These are phyloP conservation scores for Conus canariensis DNA, from an alignment of 2,888 invertebrate genomes.

Conservation along the genomic window DNA sequence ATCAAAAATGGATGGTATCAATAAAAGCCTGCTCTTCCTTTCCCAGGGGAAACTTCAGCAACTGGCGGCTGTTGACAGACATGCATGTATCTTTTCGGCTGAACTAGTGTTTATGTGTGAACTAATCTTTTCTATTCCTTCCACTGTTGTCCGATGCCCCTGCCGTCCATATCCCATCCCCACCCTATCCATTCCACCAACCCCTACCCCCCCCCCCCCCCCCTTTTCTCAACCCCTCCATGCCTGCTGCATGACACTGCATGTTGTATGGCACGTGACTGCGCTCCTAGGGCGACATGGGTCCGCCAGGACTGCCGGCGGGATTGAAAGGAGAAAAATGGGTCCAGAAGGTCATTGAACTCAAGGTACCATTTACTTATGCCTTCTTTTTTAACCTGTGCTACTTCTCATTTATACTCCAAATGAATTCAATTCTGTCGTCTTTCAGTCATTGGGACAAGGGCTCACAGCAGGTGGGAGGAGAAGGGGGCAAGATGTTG, in stretches of 20 bases:
- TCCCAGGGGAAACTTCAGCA: not conserved
- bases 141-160: not conserved
- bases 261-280: slow-evolving; percentile 9
- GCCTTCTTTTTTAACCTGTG: not conserved
- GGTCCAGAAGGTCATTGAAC: slow-evolving; percentile 56
- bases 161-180: not conserved
- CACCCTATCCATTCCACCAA: not conserved
- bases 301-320: slow-evolving; percentile 69
- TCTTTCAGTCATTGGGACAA: too few relatives aligned
- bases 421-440: too few relatives aligned
- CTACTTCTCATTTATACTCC: too few relatives aligned
- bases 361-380: slow-evolving; percentile 57
- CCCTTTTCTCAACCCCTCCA: not conserved
- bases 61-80: not conserved
- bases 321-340: slow-evolving; percentile 57
- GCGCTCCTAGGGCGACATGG: slow-evolving; percentile 66
- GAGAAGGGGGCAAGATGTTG: not conserved
- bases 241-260: slow-evolving; percentile 1
- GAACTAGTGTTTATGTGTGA: not conserved
- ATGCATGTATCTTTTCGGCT: not conserved
- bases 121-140: not conserved
- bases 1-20: not conserved
- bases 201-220: not conserved
- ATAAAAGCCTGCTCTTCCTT: not conserved
- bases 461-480: not conserved